phyloP scores from a whole-genome alignment of 1,140 invertebrate genomes.

The Drosophila sp. region DNA sequence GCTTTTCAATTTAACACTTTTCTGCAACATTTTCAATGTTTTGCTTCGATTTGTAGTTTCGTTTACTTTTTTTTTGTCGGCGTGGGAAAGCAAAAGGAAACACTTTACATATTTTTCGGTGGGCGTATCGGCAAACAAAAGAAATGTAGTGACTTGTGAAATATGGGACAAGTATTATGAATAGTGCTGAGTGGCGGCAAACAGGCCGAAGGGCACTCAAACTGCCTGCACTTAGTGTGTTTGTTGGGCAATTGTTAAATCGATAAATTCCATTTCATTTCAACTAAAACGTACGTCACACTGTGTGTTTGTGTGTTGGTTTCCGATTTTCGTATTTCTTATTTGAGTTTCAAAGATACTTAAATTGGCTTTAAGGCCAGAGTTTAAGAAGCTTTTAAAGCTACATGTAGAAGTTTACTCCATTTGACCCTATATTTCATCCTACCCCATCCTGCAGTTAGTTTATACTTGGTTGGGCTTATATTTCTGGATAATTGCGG shows the following conservation, averaged over 20 bases:
- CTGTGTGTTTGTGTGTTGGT: not conserved
- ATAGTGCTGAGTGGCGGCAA: not conserved
- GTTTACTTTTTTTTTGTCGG: too few relatives aligned
- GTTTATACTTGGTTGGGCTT: not conserved
- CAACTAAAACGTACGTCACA: constrained; percentile 14
- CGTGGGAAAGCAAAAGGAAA: not conserved
- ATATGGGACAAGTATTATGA: constrained; percentile 45
- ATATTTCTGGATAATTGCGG: constrained; percentile 33
- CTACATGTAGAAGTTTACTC: not conserved
- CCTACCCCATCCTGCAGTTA: too few relatives aligned
- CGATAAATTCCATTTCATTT: constrained; percentile 53
- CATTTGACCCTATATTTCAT: too few relatives aligned
- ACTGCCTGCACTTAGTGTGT: constrained; percentile 48
- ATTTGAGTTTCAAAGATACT: not conserved
- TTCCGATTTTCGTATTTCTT: not conserved
- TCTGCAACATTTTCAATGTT: too few relatives aligned
- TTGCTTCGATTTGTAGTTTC: too few relatives aligned
- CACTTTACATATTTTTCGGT: not conserved
- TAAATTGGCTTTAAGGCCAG: not conserved
- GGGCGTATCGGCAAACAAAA: not conserved
- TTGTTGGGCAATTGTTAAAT: constrained; percentile 68
- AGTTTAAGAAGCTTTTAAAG: not conserved
- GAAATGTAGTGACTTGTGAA: constrained; percentile 2
- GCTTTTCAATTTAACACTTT: too few relatives aligned
- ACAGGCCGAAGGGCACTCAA: not conserved